Percentiles rank a stretch among this genome's conserved stretches.
These are phyloP conservation scores for Choloepus hoffmanni DNA, from an alignment of 2,113 vertebrate species.

Conservation along the genomic window DNA sequence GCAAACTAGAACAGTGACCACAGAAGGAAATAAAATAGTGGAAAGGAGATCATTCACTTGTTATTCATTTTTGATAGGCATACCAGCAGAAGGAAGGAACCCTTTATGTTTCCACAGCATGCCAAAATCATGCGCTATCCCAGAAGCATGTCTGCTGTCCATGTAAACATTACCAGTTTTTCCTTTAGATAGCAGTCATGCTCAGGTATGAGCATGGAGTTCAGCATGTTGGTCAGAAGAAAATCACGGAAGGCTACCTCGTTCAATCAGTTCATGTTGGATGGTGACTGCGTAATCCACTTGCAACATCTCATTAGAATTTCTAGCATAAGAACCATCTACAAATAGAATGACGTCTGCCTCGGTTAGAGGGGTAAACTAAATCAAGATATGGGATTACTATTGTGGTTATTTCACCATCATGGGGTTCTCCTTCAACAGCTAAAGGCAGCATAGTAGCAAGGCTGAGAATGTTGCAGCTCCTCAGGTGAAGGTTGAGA, in stretches of 20 bases:
- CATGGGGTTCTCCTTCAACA: not conserved
- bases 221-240: not conserved
- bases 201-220: not conserved
- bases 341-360: not conserved
- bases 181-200: not conserved
- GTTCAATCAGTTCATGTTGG: not conserved
- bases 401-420: too few relatives aligned
- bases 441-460: not conserved
- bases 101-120: conserved; percentile 17
- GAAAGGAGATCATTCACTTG: not conserved
- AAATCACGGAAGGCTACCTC: not conserved
- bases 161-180: conserved; percentile 28
- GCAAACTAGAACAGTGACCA: too few relatives aligned
- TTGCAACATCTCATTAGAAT: not conserved
- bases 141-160: not conserved
- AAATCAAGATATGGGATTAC: too few relatives aligned
- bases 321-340: not conserved
- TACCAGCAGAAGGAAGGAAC: not conserved
- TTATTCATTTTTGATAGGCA: not conserved
- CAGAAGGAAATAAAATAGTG: too few relatives aligned
- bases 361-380: not conserved
- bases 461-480: not conserved
- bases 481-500: not conserved
- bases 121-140: not conserved
- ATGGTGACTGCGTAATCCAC: not conserved